Evolutionary conservation across 2,113 vertebrate genomes (phyloP).

Genomic region (Lamprotornis superbus): DNA sequence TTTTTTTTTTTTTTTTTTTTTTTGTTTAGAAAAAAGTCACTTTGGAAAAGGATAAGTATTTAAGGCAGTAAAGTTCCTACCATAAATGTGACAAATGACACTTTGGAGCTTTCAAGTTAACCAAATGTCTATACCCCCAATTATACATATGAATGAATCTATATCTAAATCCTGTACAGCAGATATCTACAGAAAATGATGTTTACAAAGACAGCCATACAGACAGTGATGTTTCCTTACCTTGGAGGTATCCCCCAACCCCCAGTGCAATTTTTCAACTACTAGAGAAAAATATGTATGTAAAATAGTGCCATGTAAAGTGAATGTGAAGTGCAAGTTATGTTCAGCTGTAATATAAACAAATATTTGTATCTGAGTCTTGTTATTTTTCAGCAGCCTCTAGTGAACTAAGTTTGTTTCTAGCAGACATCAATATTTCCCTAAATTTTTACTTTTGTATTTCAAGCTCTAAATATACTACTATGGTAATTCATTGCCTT

Average conservation of each 20-base stretch:
- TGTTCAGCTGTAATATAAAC: neutral
- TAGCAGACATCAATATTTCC: neutral
- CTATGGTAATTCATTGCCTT: conserved; percentile 48
- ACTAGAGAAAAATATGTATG: neutral
- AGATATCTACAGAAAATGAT: neutral
- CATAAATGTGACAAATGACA: conserved; percentile 24
- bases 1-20: too few relatives aligned
- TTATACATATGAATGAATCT: neutral
- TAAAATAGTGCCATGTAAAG: neutral
- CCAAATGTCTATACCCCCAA: conserved; percentile 38
- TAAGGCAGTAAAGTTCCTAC: conserved; percentile 35
- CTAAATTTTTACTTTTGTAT: conserved; percentile 21
- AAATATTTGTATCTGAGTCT: neutral
- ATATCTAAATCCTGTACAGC: neutral
- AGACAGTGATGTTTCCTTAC: neutral
- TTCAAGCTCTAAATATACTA: conserved; percentile 38
- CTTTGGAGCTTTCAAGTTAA: conserved; percentile 44
- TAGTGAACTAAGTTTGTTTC: neutral
- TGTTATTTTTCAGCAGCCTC: neutral
- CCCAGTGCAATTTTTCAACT: neutral
- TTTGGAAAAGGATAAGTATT: conserved; percentile 63
- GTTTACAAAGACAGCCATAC: neutral
- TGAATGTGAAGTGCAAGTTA: neutral
- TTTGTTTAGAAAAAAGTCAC: conserved; percentile 81
- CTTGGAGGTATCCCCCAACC: neutral